phyloP scores from a whole-genome alignment of 2,888 invertebrate species.

The Aphidius colemani region DNA sequence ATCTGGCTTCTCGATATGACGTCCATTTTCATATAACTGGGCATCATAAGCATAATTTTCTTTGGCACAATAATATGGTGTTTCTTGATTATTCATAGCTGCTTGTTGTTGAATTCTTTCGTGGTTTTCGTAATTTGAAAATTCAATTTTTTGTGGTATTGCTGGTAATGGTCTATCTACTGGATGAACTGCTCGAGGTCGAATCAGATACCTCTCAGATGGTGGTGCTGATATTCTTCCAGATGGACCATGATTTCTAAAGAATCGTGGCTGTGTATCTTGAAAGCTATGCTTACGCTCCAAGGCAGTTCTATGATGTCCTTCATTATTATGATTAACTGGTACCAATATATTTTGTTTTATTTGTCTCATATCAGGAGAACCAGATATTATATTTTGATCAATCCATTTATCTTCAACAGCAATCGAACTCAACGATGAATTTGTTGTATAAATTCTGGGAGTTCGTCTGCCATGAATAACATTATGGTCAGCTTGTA shows the following conservation, averaged over 20 bases:
- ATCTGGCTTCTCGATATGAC: conserved; percentile 33
- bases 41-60: conserved; percentile 33
- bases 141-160: conserved; percentile 50
- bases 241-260: conserved; percentile 50
- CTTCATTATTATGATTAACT: conserved; percentile 33
- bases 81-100: conserved; percentile 28
- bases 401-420: conserved; percentile 51
- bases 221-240: conserved; percentile 55
- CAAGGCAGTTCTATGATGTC: conserved; percentile 38
- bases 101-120: conserved; percentile 33
- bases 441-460: conserved; percentile 43
- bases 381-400: conserved; percentile 43
- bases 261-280: conserved; percentile 44
- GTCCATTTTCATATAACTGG: conserved; percentile 37
- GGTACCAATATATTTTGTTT: conserved; percentile 36
- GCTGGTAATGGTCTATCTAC: conserved; percentile 54
- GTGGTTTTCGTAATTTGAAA: conserved; percentile 46
- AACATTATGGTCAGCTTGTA: conserved; percentile 37
- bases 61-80: conserved; percentile 28
- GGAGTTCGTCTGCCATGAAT: conserved; percentile 35
- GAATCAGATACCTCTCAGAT: conserved; percentile 46
- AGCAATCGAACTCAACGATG: conserved; percentile 47
- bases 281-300: conserved; percentile 55
- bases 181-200: conserved; percentile 51
- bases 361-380: conserved; percentile 46